Conservation (phyloP, 2,888 invertebrate genomes). For the Vannuccia rotundouncinata region DNA sequence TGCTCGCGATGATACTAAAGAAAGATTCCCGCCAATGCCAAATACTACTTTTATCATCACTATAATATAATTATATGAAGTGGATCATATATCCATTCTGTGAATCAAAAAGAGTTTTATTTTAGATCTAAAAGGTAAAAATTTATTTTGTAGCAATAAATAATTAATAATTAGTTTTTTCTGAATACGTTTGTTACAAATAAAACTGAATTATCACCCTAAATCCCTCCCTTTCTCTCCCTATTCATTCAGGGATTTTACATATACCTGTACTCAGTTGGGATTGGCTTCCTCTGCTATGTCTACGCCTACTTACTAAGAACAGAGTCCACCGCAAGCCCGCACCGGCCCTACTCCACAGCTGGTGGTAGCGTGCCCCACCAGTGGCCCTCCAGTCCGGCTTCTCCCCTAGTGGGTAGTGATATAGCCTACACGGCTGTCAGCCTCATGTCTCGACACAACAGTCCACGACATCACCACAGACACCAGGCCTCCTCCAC, state of each 20-base stretch:
- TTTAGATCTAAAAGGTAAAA: no score
- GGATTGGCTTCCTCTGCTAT: constrained; percentile 49
- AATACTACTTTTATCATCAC: no score
- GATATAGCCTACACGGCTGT: not conserved
- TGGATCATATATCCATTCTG: no score
- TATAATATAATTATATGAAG: no score
- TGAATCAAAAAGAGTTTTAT: no score
- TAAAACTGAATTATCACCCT: no score
- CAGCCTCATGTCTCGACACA: not conserved
- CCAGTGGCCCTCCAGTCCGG: not conserved
- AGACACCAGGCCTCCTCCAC: not conserved
- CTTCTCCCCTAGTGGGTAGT: not conserved
- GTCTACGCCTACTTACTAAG: constrained; percentile 48
- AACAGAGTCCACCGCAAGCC: not conserved
- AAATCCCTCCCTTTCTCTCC: no score
- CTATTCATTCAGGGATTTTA: constrained; percentile 52
- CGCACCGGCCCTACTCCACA: constrained; percentile 37
- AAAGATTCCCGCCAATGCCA: no score
- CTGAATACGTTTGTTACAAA: no score
- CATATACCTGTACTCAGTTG: constrained; percentile 48
- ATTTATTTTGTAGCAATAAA: no score
- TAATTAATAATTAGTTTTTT: no score
- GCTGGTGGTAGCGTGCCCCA: not conserved
- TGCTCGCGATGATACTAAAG: no score
- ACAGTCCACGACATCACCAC: not conserved